These are phyloP conservation scores for Scomber colias DNA, from an alignment of 2,113 vertebrate genomes.

Conservation along the genomic window DNA sequence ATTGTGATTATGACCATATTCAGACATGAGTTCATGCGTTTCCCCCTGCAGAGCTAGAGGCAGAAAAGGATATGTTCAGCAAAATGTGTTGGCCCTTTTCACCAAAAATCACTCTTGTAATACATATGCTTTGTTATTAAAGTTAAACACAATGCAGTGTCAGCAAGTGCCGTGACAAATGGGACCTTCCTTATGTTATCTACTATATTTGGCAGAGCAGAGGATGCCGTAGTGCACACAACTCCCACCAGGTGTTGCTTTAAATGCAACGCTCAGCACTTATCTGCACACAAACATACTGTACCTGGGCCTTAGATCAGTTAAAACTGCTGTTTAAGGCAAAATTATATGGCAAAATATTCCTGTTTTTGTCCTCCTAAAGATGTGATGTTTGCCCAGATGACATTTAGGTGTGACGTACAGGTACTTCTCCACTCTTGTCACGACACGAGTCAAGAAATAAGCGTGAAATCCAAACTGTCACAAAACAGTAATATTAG, in stretches of 20 bases:
- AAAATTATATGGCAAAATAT: neutral
- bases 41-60: neutral
- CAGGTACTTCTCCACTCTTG: constrained; percentile 29
- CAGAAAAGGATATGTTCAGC: neutral
- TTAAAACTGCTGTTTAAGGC: constrained; percentile 17
- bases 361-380: neutral
- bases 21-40: neutral
- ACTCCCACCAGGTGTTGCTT: constrained; percentile 36
- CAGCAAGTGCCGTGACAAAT: constrained; percentile 24
- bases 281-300: constrained; percentile 16
- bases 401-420: constrained; percentile 13
- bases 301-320: constrained; percentile 1
- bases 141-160: constrained; percentile 27
- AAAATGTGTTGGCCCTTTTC: neutral
- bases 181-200: neutral
- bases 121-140: constrained; percentile 11
- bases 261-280: constrained; percentile 39
- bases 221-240: neutral
- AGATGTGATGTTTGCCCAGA: constrained; percentile 8
- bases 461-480: neutral
- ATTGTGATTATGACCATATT: no score
- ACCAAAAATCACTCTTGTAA: neutral
- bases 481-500: neutral
- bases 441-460: constrained; percentile 25
- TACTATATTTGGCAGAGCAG: neutral